Evolutionary conservation across 2,888 invertebrate genomes (phyloP).

Genomic region (Gryllus longicercus): DNA sequence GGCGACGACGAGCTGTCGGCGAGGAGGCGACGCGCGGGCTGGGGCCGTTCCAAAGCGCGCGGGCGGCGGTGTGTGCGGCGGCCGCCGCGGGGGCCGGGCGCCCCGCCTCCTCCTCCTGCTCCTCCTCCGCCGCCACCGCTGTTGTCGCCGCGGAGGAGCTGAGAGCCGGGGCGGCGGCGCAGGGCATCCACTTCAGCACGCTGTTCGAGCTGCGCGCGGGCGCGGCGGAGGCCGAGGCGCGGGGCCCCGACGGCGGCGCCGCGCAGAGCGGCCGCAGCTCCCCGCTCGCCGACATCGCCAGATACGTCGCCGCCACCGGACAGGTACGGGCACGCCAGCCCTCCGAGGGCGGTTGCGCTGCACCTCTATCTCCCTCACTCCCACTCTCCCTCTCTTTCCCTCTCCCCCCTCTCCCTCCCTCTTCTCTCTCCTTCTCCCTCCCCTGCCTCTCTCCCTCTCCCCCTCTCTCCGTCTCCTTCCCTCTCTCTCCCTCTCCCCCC

Average conservation of each 20-base stretch:
- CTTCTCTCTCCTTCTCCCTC: too few relatives aligned
- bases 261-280: slow-evolving; percentile 65
- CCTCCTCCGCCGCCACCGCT: not conserved
- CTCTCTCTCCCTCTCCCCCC: too few relatives aligned
- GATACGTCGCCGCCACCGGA: slow-evolving; percentile 81
- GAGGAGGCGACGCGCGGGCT: not conserved
- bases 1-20: not conserved
- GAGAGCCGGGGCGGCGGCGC: slow-evolving; percentile 23
- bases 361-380: not conserved
- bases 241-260: slow-evolving; percentile 60
- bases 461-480: too few relatives aligned
- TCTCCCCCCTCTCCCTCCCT: too few relatives aligned
- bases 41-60: slow-evolving; percentile 17
- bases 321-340: slow-evolving; percentile 46
- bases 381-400: too few relatives aligned
- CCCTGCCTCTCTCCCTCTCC: too few relatives aligned
- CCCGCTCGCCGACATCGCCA: slow-evolving; percentile 72
- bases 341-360: not conserved
- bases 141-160: not conserved
- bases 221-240: slow-evolving; percentile 62
- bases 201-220: slow-evolving; percentile 78
- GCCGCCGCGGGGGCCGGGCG: not conserved
- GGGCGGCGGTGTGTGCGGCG: slow-evolving; percentile 1
- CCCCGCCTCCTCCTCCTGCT: too few relatives aligned
- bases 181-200: slow-evolving; percentile 66